Base-by-base conservation (phyloP, 2,113 vertebrate genomes). In the Platichthys flesus region DNA sequence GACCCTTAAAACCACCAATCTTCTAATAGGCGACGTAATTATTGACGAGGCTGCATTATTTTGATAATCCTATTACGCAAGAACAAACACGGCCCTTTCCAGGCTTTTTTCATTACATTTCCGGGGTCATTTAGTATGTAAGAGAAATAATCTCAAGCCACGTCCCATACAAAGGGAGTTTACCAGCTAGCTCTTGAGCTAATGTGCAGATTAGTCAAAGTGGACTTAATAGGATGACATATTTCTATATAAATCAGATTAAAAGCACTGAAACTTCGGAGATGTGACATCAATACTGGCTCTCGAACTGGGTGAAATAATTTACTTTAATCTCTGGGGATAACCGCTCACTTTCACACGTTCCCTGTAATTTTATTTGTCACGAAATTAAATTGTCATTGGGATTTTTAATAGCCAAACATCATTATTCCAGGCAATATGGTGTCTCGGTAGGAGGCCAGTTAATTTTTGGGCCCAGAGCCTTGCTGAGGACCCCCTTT, bases 391-490 rank as follows among this genome's bases (percentile, higher is more conserved):
- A 82, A 92, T 91, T 90, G 88, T 93, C 90, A 90, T 88, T 82
- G 88, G 79, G 90, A 85, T 92, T 93, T 92, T 90, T 86, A 87
- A 85, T 90, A 88, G 88, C 28, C 3, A 49, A 87, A 60, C 82
- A 80, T 86, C 88, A 93, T 94, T 94, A 93, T 93, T 93, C 90
- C 64, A 88, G 28, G 88, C 93, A 94, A 94, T 95, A 94, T 94
- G 93, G 92, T 64, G 55, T 85, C 92, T 89, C 94, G 62, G 86
- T 85, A 73, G 94, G 92, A 88, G 81, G 88, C 83, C 84, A 82
- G 88, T 89, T 94, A 89, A 94, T 94, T 91, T 92, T 81, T 84
- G 81, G 81, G 85, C 88, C 87, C 72, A 63, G 78, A 86, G 87
- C 82, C 82, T 81, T 81, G 81, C 71, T 66, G 78, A 80, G 75